Evolutionary conservation across 1,140 invertebrate species (phyloP), one percentile per base, ranked within the genome.

Genomic region (Orussus abietinus): DNA sequence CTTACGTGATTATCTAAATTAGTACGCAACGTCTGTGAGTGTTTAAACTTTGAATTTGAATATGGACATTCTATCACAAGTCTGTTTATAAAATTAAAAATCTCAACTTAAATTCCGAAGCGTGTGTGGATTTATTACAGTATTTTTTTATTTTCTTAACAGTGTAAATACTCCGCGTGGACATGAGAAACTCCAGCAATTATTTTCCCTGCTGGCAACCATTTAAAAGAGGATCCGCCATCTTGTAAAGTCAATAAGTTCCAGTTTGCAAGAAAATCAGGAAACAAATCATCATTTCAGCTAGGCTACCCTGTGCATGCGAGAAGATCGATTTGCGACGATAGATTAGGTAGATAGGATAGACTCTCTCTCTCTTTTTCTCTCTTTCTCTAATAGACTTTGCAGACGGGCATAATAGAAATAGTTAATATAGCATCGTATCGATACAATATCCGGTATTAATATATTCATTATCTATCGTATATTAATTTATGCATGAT

Each of bases 331-430:
- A 12, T 13, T n/a, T 21, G 19, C 15, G 13, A 35, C 20, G 20
- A n/a, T n/a, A 14, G 15, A 13, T 14, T 18, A 18, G 18, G n/a
- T 18, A 21, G 57, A 55, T 43, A 59, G 60, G 61, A 67, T 72
- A 69, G 62, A 72, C 66, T 72, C 66, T 69, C n/a, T n/a, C n/a
- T n/a, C n/a, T n/a, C n/a, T n/a, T n/a, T n/a, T n/a, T n/a, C n/a
- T n/a, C n/a, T n/a, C n/a, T n/a, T n/a, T n/a, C n/a, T 62, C 64
- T 69, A 69, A 71, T 71, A 71, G 68, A 71, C 66, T 71, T 69
- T 71, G 68, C 68, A 69, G 62, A 69, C 58, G 58, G 59, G 66
- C 65, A 64, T 71, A 71, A 71, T 71, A 71, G 66, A 68, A 69
- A 71, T 69, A 68, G 62, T 65, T 66, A 59, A 68, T 69, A 55